These are phyloP conservation scores for Cricetomys ansorgei DNA, from an alignment of 2,113 vertebrate species.

Conservation along the genomic window DNA sequence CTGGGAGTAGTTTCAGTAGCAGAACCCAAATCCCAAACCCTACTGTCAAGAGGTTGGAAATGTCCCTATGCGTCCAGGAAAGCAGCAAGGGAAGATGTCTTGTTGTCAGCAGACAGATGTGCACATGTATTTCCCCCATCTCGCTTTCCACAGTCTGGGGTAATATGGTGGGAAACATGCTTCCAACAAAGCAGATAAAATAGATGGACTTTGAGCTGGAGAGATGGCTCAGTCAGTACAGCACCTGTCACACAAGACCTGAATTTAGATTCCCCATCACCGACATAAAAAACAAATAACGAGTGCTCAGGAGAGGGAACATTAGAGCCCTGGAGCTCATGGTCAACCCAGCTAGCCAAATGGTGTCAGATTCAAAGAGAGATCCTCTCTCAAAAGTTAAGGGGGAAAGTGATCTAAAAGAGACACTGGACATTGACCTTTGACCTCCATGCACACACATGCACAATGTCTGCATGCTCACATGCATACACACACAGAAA, in stretches of 20 bases:
- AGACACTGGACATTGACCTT: not conserved
- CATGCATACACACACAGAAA: not conserved
- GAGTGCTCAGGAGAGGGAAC: not conserved
- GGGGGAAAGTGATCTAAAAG: not conserved
- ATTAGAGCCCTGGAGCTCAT: not conserved
- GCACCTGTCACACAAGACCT: not conserved
- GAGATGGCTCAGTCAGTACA: not conserved
- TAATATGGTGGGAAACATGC: not conserved
- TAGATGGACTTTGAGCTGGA: not conserved
- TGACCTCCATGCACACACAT: not conserved
- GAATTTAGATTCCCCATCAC: not conserved
- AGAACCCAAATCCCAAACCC: slow-evolving; percentile 4
- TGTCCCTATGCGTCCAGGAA: not conserved
- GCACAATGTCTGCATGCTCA: too few relatives aligned
- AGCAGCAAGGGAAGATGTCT: not conserved
- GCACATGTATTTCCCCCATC: not conserved
- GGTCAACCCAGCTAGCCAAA: not conserved
- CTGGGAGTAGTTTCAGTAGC: not conserved
- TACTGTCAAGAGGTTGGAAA: not conserved
- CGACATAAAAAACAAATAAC: not conserved
- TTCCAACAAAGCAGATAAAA: slow-evolving; percentile 49
- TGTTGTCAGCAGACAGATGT: not conserved
- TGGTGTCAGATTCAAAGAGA: not conserved
- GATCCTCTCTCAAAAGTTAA: not conserved
- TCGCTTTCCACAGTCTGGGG: not conserved